phyloP scores from a whole-genome alignment of 2,797 vertebrate genomes.

The Gila robusta region DNA sequence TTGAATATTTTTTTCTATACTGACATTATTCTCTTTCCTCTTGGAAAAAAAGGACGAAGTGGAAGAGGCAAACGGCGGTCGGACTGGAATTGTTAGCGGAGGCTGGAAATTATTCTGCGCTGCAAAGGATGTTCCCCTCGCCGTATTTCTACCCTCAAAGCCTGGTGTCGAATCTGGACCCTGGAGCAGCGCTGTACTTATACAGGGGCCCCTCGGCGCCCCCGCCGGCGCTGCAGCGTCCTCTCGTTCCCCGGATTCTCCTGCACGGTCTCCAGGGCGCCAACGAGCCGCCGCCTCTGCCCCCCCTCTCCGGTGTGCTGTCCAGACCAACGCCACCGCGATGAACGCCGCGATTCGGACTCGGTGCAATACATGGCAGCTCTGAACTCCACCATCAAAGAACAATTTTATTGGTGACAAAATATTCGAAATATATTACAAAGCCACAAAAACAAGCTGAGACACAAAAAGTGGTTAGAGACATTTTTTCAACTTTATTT shows the following conservation, averaged over 20 bases:
- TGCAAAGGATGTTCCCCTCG: slow-evolving; percentile 98
- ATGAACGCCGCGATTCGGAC: slow-evolving; percentile 79
- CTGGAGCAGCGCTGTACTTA: slow-evolving; percentile 91
- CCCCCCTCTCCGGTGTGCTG: slow-evolving; percentile 89
- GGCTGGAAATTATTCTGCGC: slow-evolving; percentile 95
- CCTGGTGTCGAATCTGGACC: slow-evolving; percentile 94
- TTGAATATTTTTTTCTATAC: neutral
- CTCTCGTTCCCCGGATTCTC: slow-evolving; percentile 93
- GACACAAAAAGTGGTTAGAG: slow-evolving; percentile 58
- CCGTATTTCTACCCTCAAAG: slow-evolving; percentile 99
- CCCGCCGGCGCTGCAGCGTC: slow-evolving; percentile 91
- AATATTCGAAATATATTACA: slow-evolving; percentile 60
- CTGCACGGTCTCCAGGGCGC: slow-evolving; percentile 94
- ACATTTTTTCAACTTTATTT: slow-evolving; percentile 59
- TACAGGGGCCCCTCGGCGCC: slow-evolving; percentile 94
- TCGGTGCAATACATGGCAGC: slow-evolving; percentile 62
- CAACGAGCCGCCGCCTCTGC: slow-evolving; percentile 86
- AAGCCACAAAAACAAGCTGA: slow-evolving; percentile 58
- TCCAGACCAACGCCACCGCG: slow-evolving; percentile 90
- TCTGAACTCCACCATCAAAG: slow-evolving; percentile 50
- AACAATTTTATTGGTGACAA: slow-evolving; percentile 54
- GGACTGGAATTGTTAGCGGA: slow-evolving; percentile 96
- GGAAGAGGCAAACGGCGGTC: slow-evolving; percentile 98
- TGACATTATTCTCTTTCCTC: slow-evolving; percentile 10
- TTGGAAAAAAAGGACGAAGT: slow-evolving; percentile 87